Base-by-base conservation (phyloP, 1,140 invertebrate species). In the Danaus melanippus region DNA sequence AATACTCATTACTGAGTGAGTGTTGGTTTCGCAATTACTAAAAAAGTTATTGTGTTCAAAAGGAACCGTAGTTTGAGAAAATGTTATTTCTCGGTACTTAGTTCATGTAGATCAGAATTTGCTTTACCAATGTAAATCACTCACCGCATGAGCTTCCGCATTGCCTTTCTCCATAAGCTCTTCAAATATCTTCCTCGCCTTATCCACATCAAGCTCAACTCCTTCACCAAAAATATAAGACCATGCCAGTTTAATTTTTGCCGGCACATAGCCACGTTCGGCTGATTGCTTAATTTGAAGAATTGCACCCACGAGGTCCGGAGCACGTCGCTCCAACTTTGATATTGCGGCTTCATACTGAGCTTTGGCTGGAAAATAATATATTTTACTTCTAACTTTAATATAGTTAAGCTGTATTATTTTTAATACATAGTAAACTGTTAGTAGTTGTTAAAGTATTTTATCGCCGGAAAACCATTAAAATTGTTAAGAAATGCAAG, bases 141-240 rank as follows among this genome's bases (percentile, higher is more conserved):
- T 74, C 57, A 96, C 96, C 90, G 96, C 93, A 86, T 98, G 96
- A 52, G 95, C 96, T 76, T 95, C 95, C 9, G 95, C 91, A 63
- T 94, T 89, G 1, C 97, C 97, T 58, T 90, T 87, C 7, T 91
- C 89, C 17, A 91, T 91, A 11, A 99, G 85, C 64, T 91, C 91
- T 61, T 93, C 88, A 77, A 99, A 98, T 55, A 93, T 93, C 49
- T 91, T 81, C 61, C 89, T 90, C 1, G 97, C 95, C 64, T 90
- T 90, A 21, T 90, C 84, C 54, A 98, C 89, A 84, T 98, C 92
- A 60, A 96, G 92, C 49, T 90, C 89, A 2, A 91, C 87, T 21
- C 90, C 90, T 54, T 91, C 91, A 1, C 97, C 97, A 65, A 98
- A 92, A 2, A 99, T 79, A 56, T 93, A 89, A 0, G 92, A 93